Conservation (phyloP, 2,888 invertebrate species). For the Chromoteleia sp. region DNA sequence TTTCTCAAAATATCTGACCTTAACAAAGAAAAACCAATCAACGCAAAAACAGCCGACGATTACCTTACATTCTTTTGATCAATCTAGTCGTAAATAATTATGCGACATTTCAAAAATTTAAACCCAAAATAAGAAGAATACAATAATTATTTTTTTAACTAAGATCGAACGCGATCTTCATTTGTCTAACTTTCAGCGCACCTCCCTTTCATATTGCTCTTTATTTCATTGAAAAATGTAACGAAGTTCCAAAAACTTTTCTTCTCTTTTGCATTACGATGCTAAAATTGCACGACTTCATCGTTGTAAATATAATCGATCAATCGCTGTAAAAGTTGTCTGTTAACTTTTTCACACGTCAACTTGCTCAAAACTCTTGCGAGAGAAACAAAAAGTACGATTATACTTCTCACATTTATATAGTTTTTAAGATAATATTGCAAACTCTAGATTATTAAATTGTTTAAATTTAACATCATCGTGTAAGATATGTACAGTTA, state of each 20-base stretch:
- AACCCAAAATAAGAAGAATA: constrained; percentile 2
- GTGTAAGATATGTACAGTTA: neutral
- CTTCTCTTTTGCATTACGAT: neutral
- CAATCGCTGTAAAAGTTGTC: neutral
- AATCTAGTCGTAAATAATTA: constrained; percentile 14
- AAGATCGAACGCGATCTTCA: neutral
- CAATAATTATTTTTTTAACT: constrained; percentile 37
- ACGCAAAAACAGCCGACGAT: constrained; percentile 1
- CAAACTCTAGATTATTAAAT: neutral
- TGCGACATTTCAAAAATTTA: constrained; percentile 17
- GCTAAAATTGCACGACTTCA: constrained; percentile 6
- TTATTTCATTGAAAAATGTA: constrained; percentile 14
- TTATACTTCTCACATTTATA: neutral
- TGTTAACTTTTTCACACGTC: neutral
- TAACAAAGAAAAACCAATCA: constrained; percentile 16
- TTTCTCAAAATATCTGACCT: constrained; percentile 17
- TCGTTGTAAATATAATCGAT: constrained; percentile 12
- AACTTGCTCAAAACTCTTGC: constrained; percentile 1
- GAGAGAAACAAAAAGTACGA: neutral
- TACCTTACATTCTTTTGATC: neutral
- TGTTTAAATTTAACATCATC: neutral
- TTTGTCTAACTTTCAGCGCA: neutral
- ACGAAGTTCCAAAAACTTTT: constrained; percentile 12
- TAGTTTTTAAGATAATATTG: neutral
- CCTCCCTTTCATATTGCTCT: neutral